These are phyloP conservation scores for Leuciscus waleckii DNA, from an alignment of 2,797 vertebrate species.

Conservation along the genomic window DNA sequence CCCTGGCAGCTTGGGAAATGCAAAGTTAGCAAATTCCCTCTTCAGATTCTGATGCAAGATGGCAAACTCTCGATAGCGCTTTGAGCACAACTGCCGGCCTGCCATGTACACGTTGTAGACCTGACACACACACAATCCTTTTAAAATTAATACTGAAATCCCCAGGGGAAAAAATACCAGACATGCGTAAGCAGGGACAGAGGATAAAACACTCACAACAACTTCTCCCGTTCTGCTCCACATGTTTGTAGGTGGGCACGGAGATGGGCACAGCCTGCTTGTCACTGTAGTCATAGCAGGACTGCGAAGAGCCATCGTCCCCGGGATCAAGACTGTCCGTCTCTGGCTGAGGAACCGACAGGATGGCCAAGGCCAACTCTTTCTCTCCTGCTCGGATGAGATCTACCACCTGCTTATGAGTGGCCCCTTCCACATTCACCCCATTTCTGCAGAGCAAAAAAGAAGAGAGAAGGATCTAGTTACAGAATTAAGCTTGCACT, in stretches of 20 bases:
- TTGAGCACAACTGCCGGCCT: conserved; percentile 93
- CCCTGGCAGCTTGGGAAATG: conserved; percentile 92
- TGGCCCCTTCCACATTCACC: conserved; percentile 95
- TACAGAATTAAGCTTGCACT: neutral
- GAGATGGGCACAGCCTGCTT: conserved; percentile 98
- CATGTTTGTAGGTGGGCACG: conserved; percentile 96
- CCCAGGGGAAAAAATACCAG: neutral
- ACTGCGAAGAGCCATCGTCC: conserved; percentile 90
- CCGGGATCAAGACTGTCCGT: conserved; percentile 91
- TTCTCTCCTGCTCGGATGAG: conserved; percentile 94
- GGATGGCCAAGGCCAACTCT: conserved; percentile 90
- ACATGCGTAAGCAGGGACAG: neutral
- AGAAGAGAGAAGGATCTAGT: neutral
- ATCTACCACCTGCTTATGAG: conserved; percentile 98
- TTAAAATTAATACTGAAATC: neutral
- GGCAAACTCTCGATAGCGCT: conserved; percentile 93
- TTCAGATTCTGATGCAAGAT: conserved; percentile 96
- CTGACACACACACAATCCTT: conserved; percentile 63
- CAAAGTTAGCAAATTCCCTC: conserved; percentile 91
- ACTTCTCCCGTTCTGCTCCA: conserved; percentile 95
- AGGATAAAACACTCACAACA: conserved; percentile 83
- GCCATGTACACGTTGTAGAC: conserved; percentile 98
- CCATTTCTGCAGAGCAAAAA: conserved; percentile 82
- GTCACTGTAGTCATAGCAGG: conserved; percentile 96
- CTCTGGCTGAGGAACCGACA: conserved; percentile 93